Evolutionary conservation across 2,113 vertebrate species (phyloP).

Genomic region (Barnardius zonarius): DNA sequence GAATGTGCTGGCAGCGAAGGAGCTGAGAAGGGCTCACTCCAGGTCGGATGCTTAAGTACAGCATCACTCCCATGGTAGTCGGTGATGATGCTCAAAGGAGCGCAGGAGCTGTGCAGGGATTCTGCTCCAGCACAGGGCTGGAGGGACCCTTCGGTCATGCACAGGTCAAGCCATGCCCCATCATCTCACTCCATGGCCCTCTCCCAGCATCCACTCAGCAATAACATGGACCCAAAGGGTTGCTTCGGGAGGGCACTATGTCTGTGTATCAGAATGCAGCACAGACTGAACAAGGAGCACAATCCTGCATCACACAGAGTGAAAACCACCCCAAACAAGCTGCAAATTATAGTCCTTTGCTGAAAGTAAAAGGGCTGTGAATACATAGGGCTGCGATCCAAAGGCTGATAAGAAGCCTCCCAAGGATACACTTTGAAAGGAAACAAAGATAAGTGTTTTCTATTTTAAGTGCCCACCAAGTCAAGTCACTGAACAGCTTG

Average conservation of each 20-base stretch:
- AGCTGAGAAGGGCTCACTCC: background rate
- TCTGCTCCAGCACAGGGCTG: background rate
- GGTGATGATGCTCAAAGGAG: background rate
- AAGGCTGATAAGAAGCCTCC: background rate
- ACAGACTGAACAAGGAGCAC: background rate
- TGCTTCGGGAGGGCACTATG: fast-evolving
- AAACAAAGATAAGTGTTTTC: background rate
- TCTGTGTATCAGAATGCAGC: fast-evolving
- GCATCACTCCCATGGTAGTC: fast-evolving
- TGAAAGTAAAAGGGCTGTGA: background rate
- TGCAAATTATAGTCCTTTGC: background rate
- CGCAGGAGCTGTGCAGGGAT: fast-evolving
- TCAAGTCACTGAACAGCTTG: background rate
- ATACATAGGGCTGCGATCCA: background rate
- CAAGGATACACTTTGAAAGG: background rate
- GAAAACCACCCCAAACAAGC: background rate
- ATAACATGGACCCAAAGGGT: background rate
- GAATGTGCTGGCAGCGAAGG: conserved; percentile 1
- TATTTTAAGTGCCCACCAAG: background rate
- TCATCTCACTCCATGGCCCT: fast-evolving
- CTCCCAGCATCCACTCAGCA: background rate
- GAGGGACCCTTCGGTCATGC: background rate
- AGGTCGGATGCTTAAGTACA: background rate
- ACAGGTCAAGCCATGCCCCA: fast-evolving
- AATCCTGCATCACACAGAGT: background rate